Evolutionary conservation across 2,888 invertebrate species (phyloP).

Genomic region (Eilema caniola): DNA sequence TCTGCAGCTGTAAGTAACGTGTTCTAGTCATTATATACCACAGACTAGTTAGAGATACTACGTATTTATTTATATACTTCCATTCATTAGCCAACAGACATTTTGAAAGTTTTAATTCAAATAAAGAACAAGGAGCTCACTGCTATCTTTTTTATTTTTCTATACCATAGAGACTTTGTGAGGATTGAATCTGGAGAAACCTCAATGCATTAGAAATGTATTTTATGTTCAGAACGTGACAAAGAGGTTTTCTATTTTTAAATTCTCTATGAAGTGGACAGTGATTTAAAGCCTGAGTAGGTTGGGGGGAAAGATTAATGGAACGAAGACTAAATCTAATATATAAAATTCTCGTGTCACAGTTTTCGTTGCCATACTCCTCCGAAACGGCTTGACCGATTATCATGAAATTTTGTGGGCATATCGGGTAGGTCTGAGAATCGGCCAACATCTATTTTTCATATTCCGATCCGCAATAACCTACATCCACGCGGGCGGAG

Average conservation of each 20-base stretch:
- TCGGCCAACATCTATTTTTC: no score
- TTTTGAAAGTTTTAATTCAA: slow-evolving; percentile 2
- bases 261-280: slow-evolving; percentile 31
- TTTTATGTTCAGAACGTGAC: slow-evolving; percentile 42
- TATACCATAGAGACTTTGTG: slow-evolving; percentile 1
- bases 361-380: no score
- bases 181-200: slow-evolving; percentile 28
- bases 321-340: background rate
- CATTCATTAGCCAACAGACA: background rate
- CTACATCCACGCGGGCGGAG: no score
- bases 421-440: no score
- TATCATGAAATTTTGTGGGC: no score
- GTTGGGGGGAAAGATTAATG: background rate
- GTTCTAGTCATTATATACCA: background rate
- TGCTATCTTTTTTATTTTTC: slow-evolving; percentile 5
- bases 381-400: no score
- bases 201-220: slow-evolving; percentile 33
- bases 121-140: background rate
- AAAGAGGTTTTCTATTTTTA: slow-evolving; percentile 39
- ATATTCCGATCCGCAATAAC: no score
- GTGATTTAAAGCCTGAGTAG: slow-evolving; percentile 26
- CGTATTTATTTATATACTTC: background rate
- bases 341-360: no score
- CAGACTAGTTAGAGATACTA: no score
- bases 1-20: background rate